Conservation (phyloP, 2,888 invertebrate genomes). For the Dasysyrphus albostriatus region DNA sequence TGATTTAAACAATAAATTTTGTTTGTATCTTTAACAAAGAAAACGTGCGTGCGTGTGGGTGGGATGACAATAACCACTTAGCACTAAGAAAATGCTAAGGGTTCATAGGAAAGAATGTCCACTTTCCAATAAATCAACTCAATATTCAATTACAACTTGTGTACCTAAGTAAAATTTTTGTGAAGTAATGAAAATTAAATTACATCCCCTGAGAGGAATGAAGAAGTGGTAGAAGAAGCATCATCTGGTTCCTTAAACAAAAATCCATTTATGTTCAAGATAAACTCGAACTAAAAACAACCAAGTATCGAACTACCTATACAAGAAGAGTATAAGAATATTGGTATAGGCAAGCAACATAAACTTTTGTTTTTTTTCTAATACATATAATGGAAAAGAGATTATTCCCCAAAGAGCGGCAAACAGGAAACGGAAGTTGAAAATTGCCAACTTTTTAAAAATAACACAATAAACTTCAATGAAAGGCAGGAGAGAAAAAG, state of each 20-base stretch:
- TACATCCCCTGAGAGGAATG: neutral
- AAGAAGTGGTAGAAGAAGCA: slow-evolving; percentile 37
- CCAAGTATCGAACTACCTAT: neutral
- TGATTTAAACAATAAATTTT: neutral
- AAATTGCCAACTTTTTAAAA: slow-evolving; percentile 42
- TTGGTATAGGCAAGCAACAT: neutral
- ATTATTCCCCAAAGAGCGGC: slow-evolving; percentile 30
- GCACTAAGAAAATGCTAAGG: slow-evolving; percentile 24
- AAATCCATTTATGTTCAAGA: slow-evolving; percentile 16
- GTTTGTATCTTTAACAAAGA: neutral
- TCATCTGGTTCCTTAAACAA: slow-evolving; percentile 14
- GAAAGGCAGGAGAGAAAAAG: neutral
- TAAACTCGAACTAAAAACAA: slow-evolving; percentile 22
- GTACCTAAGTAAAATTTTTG: slow-evolving; percentile 9
- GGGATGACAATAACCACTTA: slow-evolving; percentile 10
- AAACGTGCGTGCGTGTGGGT: neutral
- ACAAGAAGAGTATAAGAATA: neutral
- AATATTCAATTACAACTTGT: slow-evolving; percentile 57
- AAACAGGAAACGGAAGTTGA: slow-evolving; percentile 50
- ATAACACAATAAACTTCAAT: slow-evolving; percentile 21
- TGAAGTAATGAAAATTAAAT: slow-evolving; percentile 26
- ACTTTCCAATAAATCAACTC: slow-evolving; percentile 24
- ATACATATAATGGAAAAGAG: slow-evolving; percentile 10
- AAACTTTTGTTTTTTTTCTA: neutral
- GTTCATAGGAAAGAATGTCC: slow-evolving; percentile 28